Conservation (phyloP, 2,888 invertebrate species). For the Peribatodes rhomboidaria region DNA sequence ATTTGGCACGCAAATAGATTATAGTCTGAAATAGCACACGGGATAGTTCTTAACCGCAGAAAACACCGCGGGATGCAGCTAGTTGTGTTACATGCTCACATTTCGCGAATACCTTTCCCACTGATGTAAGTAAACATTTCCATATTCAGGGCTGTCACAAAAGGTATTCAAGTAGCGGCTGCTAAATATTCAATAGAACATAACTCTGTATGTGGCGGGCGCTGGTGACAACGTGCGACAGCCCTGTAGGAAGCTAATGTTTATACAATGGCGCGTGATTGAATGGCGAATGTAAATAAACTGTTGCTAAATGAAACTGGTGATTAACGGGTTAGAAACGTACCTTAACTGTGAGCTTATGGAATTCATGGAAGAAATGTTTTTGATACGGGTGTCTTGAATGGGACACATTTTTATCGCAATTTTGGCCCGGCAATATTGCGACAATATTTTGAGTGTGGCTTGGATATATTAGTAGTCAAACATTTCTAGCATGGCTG, state of each 20-base stretch:
- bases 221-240: constrained; percentile 50
- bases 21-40: too few relatives aligned
- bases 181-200: constrained; percentile 68
- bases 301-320: constrained; percentile 18
- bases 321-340: constrained; percentile 3
- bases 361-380: background rate
- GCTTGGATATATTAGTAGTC: too few relatives aligned
- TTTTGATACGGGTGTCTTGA: too few relatives aligned
- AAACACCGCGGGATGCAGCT: too few relatives aligned
- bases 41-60: too few relatives aligned
- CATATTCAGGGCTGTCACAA: constrained; percentile 28
- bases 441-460: too few relatives aligned
- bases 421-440: too few relatives aligned
- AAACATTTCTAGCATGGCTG: too few relatives aligned
- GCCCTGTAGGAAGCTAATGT: constrained; percentile 58
- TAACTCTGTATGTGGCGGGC: constrained; percentile 57
- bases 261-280: constrained; percentile 52
- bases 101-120: constrained; percentile 13
- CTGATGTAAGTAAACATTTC: constrained; percentile 13
- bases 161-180: constrained; percentile 38
- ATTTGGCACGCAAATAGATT: too few relatives aligned
- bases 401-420: too few relatives aligned
- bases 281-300: constrained; percentile 22
- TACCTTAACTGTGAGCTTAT: background rate
- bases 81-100: background rate